Evolutionary conservation across 1,140 invertebrate genomes (phyloP).

Genomic region (Pomacea maculata): DNA sequence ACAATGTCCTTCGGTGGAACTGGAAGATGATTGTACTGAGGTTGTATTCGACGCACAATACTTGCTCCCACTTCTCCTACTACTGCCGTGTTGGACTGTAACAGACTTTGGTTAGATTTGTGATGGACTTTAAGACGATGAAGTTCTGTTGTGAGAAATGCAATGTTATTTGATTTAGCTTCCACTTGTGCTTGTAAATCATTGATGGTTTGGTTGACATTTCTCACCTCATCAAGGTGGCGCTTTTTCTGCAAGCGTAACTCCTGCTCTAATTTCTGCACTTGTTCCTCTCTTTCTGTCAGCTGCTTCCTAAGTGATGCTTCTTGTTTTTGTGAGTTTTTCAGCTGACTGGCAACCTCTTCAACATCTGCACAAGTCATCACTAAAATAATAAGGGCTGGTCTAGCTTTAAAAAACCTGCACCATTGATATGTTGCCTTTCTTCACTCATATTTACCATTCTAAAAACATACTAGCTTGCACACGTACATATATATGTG

Average conservation of each 20-base stretch:
- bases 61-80: conserved; percentile 23
- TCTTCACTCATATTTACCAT: too few species aligned
- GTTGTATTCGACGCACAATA: conserved; percentile 31
- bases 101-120: conserved; percentile 23
- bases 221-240: conserved; percentile 26
- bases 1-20: conserved; percentile 29
- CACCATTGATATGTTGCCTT: too few species aligned
- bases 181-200: conserved; percentile 47
- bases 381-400: too few species aligned
- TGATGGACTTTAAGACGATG: conserved; percentile 46
- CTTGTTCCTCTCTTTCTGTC: conserved; percentile 12
- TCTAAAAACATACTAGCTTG: too few species aligned
- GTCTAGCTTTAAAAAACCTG: too few species aligned
- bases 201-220: conserved; percentile 35
- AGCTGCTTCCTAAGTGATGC: conserved; percentile 23
- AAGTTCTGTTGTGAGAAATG: conserved; percentile 54
- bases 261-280: conserved; percentile 18
- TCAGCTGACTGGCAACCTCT: conserved; percentile 14
- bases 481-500: too few species aligned
- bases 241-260: conserved; percentile 20
- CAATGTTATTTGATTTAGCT: conserved; percentile 51
- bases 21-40: conserved; percentile 27
- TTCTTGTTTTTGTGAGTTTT: conserved; percentile 13
- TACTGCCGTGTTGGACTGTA: neutral
- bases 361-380: conserved; percentile 7